Evolutionary conservation across 2,888 invertebrate genomes (phyloP).

Genomic region (Sarcophaga rosellei): DNA sequence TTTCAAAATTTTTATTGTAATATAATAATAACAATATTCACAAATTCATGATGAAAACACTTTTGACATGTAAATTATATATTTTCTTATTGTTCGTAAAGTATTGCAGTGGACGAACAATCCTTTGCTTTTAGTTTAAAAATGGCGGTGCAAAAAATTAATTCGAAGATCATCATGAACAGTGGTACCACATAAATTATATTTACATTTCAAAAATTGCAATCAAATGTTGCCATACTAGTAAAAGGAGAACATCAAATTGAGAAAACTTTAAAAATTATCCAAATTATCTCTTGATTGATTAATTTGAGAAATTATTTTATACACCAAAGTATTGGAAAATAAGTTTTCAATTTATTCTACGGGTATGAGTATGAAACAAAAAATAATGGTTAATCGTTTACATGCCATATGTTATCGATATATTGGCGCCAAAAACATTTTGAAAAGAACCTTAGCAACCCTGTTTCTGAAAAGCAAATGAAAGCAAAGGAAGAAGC

Average conservation of each 20-base stretch:
- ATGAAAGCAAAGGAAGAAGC: conserved; percentile 16
- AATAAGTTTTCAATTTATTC: too few relatives aligned
- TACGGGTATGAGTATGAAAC: too few relatives aligned
- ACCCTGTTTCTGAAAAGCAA: neutral
- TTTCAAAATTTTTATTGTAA: neutral
- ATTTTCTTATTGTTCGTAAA: neutral
- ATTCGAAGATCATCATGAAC: neutral
- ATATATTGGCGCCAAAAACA: neutral
- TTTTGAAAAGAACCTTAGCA: neutral
- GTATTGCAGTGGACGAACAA: neutral
- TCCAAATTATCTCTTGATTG: neutral
- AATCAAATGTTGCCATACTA: neutral
- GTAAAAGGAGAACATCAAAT: neutral
- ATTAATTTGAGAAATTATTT: neutral
- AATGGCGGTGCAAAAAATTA: conserved; percentile 50
- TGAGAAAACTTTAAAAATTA: neutral
- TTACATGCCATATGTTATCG: neutral
- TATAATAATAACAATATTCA: neutral
- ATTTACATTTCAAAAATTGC: neutral
- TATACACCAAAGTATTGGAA: too few relatives aligned
- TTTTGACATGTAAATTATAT: neutral
- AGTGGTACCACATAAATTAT: neutral
- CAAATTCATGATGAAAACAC: conserved; percentile 4
- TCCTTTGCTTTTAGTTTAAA: conserved; percentile 32
- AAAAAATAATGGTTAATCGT: too few relatives aligned